Evolutionary conservation across 2,113 vertebrate genomes (phyloP).

Genomic region (Macroglossus sobrinus): DNA sequence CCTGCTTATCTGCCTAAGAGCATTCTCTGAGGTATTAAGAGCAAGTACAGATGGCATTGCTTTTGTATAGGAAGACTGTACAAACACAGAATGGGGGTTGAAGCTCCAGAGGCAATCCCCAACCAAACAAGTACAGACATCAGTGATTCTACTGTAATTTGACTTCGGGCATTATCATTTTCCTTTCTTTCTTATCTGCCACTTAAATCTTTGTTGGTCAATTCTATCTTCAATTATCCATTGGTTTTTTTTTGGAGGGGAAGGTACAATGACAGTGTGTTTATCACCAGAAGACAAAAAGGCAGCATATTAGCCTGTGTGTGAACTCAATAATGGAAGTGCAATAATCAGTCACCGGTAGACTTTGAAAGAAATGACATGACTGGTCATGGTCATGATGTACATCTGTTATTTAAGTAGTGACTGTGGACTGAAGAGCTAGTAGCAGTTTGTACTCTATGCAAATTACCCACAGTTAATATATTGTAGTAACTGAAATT

Average conservation of each 20-base stretch:
- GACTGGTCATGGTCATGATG: neutral
- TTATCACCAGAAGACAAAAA: neutral
- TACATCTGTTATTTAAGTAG: neutral
- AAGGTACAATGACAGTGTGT: neutral
- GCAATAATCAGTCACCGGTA: neutral
- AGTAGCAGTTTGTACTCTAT: neutral
- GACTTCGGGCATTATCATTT: neutral
- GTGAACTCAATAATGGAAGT: neutral
- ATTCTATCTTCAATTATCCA: neutral
- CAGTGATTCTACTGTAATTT: neutral
- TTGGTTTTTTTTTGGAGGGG: neutral
- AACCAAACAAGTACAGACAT: neutral
- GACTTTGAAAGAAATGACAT: neutral
- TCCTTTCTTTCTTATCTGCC: neutral
- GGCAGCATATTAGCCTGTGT: accelerated
- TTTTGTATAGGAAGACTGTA: neutral
- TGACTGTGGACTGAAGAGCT: neutral
- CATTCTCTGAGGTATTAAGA: neutral
- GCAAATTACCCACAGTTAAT: neutral
- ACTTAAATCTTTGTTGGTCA: neutral
- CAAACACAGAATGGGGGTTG: neutral
- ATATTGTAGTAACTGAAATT: neutral
- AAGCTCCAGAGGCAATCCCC: neutral
- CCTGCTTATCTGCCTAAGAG: neutral
- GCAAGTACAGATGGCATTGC: neutral